These are phyloP conservation scores for Cryptophagus acutangulus DNA, from an alignment of 2,888 invertebrate species.

Conservation along the genomic window DNA sequence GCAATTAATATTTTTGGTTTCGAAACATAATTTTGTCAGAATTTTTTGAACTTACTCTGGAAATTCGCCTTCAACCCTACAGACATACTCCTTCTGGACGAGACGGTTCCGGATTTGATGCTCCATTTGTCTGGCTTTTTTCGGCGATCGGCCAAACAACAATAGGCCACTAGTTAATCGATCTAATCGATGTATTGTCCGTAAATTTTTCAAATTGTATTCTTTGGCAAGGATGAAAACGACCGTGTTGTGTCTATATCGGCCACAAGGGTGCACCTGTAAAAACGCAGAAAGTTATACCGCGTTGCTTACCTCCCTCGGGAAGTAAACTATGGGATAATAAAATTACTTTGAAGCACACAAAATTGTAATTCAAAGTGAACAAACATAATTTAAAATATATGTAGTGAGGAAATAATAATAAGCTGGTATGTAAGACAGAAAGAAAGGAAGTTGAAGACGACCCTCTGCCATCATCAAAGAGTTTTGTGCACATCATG, in stretches of 20 bases:
- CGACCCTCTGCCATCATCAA: too few relatives aligned
- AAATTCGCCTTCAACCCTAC: conserved; percentile 90
- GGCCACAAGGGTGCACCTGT: conserved; percentile 96
- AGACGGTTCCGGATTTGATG: conserved; percentile 88
- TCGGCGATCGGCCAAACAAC: conserved; percentile 88
- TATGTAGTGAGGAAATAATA: too few relatives aligned
- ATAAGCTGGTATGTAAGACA: too few relatives aligned
- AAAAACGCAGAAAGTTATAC: too few relatives aligned
- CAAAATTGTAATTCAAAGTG: too few relatives aligned
- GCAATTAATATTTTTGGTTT: conserved; percentile 26
- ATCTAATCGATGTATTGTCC: conserved; percentile 94
- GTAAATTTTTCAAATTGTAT: conserved; percentile 86
- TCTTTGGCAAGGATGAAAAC: conserved; percentile 95
- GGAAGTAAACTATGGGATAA: conserved; percentile 18
- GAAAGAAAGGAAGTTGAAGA: too few relatives aligned
- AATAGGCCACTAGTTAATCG: conserved; percentile 90
- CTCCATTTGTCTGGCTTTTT: conserved; percentile 92
- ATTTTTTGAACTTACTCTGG: conserved; percentile 68
- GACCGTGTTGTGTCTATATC: conserved; percentile 96
- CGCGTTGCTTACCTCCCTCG: neutral
- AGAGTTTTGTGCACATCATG: too few relatives aligned
- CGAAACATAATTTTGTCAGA: neutral
- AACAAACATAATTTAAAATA: too few relatives aligned
- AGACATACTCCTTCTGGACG: conserved; percentile 93
- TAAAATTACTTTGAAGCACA: too few relatives aligned